A percentile compares a stretch with the other conserved stretches of the same genome.
Evolutionary conservation across 2,888 invertebrate species (phyloP).

Genomic region (Emmelina monodactyla): DNA sequence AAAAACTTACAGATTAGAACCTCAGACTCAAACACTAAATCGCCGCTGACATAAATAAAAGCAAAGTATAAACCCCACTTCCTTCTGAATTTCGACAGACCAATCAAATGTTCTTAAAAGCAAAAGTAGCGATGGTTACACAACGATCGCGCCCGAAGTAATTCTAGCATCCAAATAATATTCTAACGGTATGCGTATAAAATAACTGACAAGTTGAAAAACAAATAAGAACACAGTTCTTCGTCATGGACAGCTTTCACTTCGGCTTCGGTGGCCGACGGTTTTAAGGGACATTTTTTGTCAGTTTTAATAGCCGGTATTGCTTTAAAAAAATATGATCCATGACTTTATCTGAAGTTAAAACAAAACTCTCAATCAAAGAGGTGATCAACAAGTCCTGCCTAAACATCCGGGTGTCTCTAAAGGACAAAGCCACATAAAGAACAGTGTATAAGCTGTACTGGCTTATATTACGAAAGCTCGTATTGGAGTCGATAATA

Average conservation of each 20-base stretch:
- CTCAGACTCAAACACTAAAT: too few relatives aligned
- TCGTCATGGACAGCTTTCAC: conserved; percentile 25
- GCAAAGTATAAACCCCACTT: too few relatives aligned
- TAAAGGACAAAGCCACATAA: conserved; percentile 29
- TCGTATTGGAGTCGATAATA: conserved; percentile 52
- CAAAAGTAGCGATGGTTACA: conserved; percentile 16
- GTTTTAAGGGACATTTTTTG: conserved; percentile 2
- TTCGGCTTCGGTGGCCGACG: conserved; percentile 13
- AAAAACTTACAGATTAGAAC: too few relatives aligned
- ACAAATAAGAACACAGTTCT: conserved; percentile 17
- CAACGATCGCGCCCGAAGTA: conserved; percentile 17
- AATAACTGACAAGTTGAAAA: conserved; percentile 20
- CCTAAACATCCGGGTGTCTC: conserved; percentile 28
- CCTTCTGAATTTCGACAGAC: too few relatives aligned
- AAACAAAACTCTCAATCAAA: too few relatives aligned
- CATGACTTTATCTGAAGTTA: too few relatives aligned
- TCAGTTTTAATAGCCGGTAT: neutral
- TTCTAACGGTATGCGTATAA: conserved; percentile 13
- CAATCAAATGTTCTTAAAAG: too few relatives aligned
- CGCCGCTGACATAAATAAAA: too few relatives aligned
- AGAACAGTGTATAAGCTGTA: conserved; percentile 31
- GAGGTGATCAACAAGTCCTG: too few relatives aligned
- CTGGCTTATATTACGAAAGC: conserved; percentile 57
- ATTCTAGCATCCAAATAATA: conserved; percentile 13
- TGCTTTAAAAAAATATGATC: too few relatives aligned